Base-by-base conservation (phyloP, 2,797 vertebrate species). In the Paedocypris micromegethes region DNA sequence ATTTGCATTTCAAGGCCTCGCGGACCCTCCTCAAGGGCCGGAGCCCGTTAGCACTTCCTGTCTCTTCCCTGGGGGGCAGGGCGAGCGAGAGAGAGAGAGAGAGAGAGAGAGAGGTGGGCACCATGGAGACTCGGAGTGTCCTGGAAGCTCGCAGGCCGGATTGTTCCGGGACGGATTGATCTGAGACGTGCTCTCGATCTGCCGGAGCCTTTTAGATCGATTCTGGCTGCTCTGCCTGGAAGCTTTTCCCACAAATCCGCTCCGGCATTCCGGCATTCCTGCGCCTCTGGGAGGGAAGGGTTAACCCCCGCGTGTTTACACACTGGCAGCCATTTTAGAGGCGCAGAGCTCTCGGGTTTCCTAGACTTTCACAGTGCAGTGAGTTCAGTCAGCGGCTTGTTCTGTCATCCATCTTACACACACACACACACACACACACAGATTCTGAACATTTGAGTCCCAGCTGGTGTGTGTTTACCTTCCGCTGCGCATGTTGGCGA, bases 281-380 rank as follows among this genome's bases (percentile, higher is more conserved):
- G 23, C 23, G 23, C 23, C 23, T 23, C 52, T 57, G 68, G 60
- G 57, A 59, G 72, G 70, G 74, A 79, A 65, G 73, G 66, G 79
- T 78, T 80, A 79, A 81, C 76, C 74, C 59, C 64, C 76, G 70
- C 75, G 83, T 85, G 82, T 83, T 83, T 83, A 83, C 82, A 81
- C 56, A 74, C 71, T 85, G 82, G 81, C 75, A 81, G 82, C 81
- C 81, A 83, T 85, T 78, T 85, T 83, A 76, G 81, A 75, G 77
- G 76, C 78, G 77, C 76, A 76, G 72, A 77, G 55, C 58, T 74
- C 68, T 78, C 78, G 53, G 66, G 75, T 79, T 78, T 77, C 83
- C 77, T 67, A 73, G 78, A 58, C 75, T 78, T 70, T 68, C 72
- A 72, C 70, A 74, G 71, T 65, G 71, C 74, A 77, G 70, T 61